Evolutionary conservation across 2,888 invertebrate genomes (phyloP), one percentile per base, ranked within the genome.

Genomic region (Petrophora chlorosata): DNA sequence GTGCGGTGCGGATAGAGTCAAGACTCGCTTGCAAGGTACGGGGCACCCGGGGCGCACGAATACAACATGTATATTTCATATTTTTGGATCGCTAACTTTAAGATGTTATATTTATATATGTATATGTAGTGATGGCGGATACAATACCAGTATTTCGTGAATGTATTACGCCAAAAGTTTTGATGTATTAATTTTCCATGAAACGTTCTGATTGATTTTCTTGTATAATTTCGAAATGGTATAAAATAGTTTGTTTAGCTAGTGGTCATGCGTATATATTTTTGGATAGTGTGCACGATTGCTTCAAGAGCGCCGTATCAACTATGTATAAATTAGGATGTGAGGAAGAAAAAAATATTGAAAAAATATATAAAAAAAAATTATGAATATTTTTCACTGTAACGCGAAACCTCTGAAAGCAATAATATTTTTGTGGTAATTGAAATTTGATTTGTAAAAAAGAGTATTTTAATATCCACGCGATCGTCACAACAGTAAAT

Each of bases 51-150:
- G 88, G 87, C 82, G 86, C 83, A 79, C 81, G 80, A 80, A 83
- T 79, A 85, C 85, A 82, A 83, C 82, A 82, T 85, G 89, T 87
- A 90, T 89, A 90, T 88, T 90, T 90, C 87, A 87, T 90, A 90
- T 90, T 90, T 90, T 90, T 90, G 90, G 90, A 90, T 89, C 82
- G 89, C 90, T 90, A 89, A 88, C 88, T 89, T 90, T 90, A 90
- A 89, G 90, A 90, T 85, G 87, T 88, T 90, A 89, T 89, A 90
- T 90, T 90, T 90, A 89, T 87, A 89, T 89, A 89, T 90, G 82
- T 89, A 88, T 87, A 88, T 85, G 89, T 89, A 88, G 88, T 82
- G 73, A 78, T 76, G 88, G 90, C 89, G 89, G 73, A 79, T 88
- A 87, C 88, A 73, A 77, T 73, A 73, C 75, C 87, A 88, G 86